A percentile compares a stretch with the other conserved stretches of the same genome.
phyloP scores from a whole-genome alignment of 2,888 invertebrate genomes.

The Philonicus albiceps region DNA sequence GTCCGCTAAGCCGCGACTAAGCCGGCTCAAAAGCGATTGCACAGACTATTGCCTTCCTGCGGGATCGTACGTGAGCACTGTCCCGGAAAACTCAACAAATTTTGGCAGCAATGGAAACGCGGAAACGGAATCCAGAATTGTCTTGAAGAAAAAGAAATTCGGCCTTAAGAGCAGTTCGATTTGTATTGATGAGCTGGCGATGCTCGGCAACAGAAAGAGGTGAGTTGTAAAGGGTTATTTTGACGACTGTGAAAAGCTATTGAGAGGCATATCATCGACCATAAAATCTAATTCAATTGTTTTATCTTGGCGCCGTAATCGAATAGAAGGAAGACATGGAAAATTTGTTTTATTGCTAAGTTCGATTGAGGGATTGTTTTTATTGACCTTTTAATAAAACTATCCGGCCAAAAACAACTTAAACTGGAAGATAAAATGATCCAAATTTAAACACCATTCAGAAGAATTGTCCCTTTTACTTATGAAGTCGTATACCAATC shows the following conservation, averaged over 20 bases:
- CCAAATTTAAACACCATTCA: too few species aligned
- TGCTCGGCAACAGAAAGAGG: conserved; percentile 21
- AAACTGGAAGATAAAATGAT: too few species aligned
- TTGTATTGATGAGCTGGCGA: conserved; percentile 45
- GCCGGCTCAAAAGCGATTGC: neutral
- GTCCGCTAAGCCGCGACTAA: neutral
- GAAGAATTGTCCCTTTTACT: too few species aligned
- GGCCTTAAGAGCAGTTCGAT: conserved; percentile 41
- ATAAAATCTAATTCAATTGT: neutral
- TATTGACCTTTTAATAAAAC: too few species aligned
- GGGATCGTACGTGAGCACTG: neutral
- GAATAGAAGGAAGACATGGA: too few species aligned
- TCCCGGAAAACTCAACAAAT: neutral
- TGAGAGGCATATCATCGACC: neutral
- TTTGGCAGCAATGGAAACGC: neutral
- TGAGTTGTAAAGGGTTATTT: neutral
- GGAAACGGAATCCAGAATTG: neutral
- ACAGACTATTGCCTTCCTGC: neutral
- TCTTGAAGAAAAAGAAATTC: conserved; percentile 12
- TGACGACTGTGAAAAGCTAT: neutral
- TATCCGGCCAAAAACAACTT: too few species aligned
- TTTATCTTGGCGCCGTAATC: neutral
- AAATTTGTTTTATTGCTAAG: neutral
- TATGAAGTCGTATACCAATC: too few species aligned
- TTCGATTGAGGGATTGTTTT: neutral